Conservation (phyloP, 2,113 vertebrate species). For the Progne subis region DNA sequence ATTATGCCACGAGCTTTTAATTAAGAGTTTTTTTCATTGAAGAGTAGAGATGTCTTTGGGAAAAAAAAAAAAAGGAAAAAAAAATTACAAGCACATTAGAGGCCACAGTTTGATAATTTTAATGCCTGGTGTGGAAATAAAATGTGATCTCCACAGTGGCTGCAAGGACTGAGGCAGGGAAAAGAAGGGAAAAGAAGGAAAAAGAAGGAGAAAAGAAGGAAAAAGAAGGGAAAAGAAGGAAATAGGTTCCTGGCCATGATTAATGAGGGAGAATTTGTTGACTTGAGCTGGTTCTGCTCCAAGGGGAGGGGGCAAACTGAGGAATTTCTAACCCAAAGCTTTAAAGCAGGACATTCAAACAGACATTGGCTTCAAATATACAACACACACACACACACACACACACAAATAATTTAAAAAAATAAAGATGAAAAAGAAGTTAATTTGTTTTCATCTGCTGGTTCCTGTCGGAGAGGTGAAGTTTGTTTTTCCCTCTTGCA, state of each 20-base stretch:
- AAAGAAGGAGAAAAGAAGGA: not conserved
- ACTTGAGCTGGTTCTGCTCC: not conserved
- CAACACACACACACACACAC: not conserved
- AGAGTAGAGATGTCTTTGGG: not conserved
- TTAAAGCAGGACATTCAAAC: constrained; percentile 38
- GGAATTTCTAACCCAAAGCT: constrained; percentile 22
- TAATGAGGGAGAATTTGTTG: not conserved
- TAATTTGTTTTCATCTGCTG: constrained; percentile 68
- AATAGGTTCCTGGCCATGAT: not conserved
- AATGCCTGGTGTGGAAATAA: constrained; percentile 9
- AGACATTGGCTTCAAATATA: constrained; percentile 6
- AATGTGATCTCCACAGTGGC: not conserved
- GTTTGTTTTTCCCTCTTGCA: constrained; percentile 55
- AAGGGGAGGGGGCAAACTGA: not conserved
- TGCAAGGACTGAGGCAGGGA: not conserved
- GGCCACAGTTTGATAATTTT: not conserved
- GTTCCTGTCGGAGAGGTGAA: constrained; percentile 39
- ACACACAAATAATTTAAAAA: not conserved
- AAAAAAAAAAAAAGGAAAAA: too few relatives aligned
- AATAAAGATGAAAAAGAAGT: not conserved
- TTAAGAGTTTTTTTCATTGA: not conserved
- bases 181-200: not conserved
- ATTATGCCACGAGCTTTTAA: not conserved
- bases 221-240: not conserved
- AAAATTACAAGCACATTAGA: not conserved